phyloP scores from a whole-genome alignment of 2,113 vertebrate genomes.

The Gallinago paraguaiae region DNA sequence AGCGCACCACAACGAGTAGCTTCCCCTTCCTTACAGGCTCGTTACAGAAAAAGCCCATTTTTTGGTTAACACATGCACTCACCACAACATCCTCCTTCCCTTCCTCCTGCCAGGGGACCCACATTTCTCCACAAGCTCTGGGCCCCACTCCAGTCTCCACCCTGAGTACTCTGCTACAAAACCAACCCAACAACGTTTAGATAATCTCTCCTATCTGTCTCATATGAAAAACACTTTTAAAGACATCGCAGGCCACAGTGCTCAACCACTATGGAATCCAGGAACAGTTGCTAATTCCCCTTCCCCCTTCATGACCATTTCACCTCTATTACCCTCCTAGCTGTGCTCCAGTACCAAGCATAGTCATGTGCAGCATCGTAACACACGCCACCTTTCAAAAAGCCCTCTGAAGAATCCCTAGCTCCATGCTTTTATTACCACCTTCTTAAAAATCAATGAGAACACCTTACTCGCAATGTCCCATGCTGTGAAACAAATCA shows the following conservation, averaged over 20 bases:
- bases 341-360: neutral
- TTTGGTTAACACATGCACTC: neutral
- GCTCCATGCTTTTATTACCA: neutral
- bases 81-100: neutral
- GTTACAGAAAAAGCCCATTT: neutral
- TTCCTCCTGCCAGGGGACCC: neutral
- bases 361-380: fast-evolving
- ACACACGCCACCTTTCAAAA: neutral
- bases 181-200: neutral
- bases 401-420: neutral
- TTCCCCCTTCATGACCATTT: neutral
- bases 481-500: neutral
- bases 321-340: neutral
- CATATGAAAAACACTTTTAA: neutral
- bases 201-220: neutral
- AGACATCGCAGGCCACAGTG: neutral
- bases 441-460: neutral
- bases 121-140: neutral
- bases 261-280: neutral
- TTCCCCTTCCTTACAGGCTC: neutral
- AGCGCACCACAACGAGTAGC: neutral
- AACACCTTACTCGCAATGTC: fast-evolving
- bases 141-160: neutral
- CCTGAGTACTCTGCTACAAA: neutral
- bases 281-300: neutral